Base-by-base conservation (phyloP, 2,113 vertebrate species). In the Pogonocichla stellata region DNA sequence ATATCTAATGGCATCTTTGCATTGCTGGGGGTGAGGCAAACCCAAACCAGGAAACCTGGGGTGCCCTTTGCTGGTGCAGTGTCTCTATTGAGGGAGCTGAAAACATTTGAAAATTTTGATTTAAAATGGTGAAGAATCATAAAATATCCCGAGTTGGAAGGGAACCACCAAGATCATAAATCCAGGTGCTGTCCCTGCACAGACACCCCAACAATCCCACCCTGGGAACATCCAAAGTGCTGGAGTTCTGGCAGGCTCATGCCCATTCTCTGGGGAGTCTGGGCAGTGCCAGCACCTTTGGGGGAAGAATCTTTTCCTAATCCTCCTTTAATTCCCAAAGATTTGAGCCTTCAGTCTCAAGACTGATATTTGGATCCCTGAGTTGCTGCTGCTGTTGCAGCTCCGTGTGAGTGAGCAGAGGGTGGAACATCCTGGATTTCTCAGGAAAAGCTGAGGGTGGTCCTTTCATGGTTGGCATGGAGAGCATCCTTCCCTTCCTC, bases 291-390 rank as follows among this genome's bases (percentile, higher is more conserved):
- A 66, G 43, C 51, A 42, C 43, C 34, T 25, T 58, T 72, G 51
- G 36, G 20, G 26, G 11, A 31, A 9, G 61, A 51, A 5, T 9
- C 22, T 67, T 60, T 12, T 0, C 53, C 23, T 53, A 2, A 45
- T 45, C 9, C 54, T 18, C 9, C 45, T 18, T 38, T 15, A 33
- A 38, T 60, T 57, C 54, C 45, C 38, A 8, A n/a, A 17, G 45
- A 22, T 28, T 69, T 16, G 57, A 58, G 24, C 62, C 34, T 74
- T 48, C 12, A 43, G 31, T 51, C 40, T 29, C 42, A 57, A 1
- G 0, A 8, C 8, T 42, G 51, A 17, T 42, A 1, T 2, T 57
- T 42, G 25, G 34, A 3, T 57, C 11, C 0, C 25, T 23, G 53
- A 50, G 24, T 19, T 62, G 29, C 31, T 10, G 19, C 29, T 33